Evolutionary conservation across 1,140 invertebrate species (phyloP).

Genomic region (Araneus ventricosus): DNA sequence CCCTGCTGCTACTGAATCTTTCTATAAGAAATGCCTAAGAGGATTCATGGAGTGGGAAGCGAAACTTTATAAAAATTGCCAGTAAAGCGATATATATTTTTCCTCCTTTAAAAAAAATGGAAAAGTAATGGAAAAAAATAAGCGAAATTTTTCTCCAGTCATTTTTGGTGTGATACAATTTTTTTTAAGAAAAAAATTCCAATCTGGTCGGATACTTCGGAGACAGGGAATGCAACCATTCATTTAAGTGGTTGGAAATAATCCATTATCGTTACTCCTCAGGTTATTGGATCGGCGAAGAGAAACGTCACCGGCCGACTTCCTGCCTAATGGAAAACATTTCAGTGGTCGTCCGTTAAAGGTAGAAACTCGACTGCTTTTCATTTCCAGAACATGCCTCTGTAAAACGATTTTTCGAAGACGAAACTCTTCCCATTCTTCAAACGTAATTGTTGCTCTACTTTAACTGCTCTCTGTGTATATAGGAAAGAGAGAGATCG

Average conservation of each 20-base stretch:
- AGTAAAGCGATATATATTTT: no score
- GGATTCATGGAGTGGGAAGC: not conserved
- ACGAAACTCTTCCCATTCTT: not conserved
- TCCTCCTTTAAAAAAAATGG: no score
- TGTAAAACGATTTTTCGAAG: conserved; percentile 53
- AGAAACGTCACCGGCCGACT: conserved; percentile 18
- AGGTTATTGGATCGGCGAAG: conserved; percentile 51
- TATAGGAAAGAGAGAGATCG: not conserved
- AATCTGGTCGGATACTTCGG: not conserved
- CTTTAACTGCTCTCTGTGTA: not conserved
- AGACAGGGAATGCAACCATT: conserved; percentile 29
- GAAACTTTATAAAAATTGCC: not conserved
- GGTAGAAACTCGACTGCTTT: not conserved
- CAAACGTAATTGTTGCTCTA: conserved; percentile 22
- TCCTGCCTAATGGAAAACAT: conserved; percentile 58
- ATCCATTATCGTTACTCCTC: conserved; percentile 68
- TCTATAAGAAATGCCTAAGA: not conserved
- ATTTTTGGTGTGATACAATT: not conserved
- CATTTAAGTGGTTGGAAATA: conserved; percentile 68
- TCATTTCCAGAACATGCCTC: conserved; percentile 50
- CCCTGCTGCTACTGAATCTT: no score
- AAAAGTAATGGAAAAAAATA: not conserved
- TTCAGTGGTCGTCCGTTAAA: conserved; percentile 25
- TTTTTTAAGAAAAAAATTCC: not conserved
- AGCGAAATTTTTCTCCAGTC: conserved; percentile 13